A percentile compares a stretch with the other conserved stretches of the same genome.
Evolutionary conservation across 2,888 invertebrate species (phyloP).

Genomic region (Hypomecis punctinalis): DNA sequence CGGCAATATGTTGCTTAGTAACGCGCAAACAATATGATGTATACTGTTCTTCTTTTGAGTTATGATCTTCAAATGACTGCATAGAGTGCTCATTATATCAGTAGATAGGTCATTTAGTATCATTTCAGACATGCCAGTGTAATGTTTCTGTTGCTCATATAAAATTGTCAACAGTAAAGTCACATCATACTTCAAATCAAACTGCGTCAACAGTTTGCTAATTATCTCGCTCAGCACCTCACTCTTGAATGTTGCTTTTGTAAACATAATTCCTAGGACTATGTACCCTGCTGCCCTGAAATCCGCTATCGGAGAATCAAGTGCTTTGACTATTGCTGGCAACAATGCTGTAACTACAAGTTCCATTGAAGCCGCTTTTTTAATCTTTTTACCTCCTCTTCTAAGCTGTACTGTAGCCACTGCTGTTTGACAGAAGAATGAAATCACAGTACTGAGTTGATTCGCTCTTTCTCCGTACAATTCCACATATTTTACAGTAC

Average conservation of each 20-base stretch:
- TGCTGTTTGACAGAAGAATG: conserved; percentile 91
- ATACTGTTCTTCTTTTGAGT: conserved; percentile 84
- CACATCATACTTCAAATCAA: conserved; percentile 83
- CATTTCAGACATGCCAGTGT: conserved; percentile 77
- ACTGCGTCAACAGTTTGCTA: conserved; percentile 68
- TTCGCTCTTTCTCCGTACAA: conserved; percentile 85
- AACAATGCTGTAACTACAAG: conserved; percentile 88
- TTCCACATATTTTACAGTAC: conserved; percentile 78
- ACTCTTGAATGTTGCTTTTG: conserved; percentile 87
- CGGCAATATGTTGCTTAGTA: conserved; percentile 82
- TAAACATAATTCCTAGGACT: conserved; percentile 88
- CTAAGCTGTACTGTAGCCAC: conserved; percentile 88
- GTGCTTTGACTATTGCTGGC: conserved; percentile 89
- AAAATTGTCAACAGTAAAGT: conserved; percentile 88
- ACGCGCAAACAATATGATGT: conserved; percentile 82
- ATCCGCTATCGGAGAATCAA: conserved; percentile 88
- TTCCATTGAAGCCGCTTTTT: conserved; percentile 81
- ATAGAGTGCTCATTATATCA: conserved; percentile 66
- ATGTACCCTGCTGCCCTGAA: conserved; percentile 90
- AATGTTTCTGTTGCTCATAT: conserved; percentile 87
- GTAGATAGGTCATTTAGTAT: conserved; percentile 79
- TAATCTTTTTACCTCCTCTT: conserved; percentile 26
- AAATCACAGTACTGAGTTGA: conserved; percentile 88
- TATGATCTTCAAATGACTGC: conserved; percentile 79
- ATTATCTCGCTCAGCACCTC: conserved; percentile 87